Conservation (phyloP, 2,888 invertebrate species). For the Drosophila flavopinicola region DNA sequence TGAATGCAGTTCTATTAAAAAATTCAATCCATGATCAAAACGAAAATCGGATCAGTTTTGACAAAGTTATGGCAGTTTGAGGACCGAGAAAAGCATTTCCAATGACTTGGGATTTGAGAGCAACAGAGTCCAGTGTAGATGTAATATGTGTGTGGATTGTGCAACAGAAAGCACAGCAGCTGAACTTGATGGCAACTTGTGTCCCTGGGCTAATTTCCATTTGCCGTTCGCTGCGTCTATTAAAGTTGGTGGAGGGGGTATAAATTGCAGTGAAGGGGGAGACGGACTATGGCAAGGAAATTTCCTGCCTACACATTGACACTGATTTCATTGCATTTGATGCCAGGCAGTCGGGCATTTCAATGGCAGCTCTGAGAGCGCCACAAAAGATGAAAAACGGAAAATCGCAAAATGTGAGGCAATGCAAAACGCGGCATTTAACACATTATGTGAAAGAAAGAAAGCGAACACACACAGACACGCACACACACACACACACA, state of each 20-base stretch:
- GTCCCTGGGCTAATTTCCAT: constrained; percentile 46
- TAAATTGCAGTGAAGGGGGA: neutral
- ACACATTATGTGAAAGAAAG: constrained; percentile 70
- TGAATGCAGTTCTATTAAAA: too few species aligned
- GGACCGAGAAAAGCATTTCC: too few species aligned
- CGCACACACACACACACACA: neutral
- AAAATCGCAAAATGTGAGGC: constrained; percentile 58
- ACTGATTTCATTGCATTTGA: constrained; percentile 74
- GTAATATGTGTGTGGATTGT: neutral
- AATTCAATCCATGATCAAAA: too few species aligned
- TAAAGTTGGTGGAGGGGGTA: constrained; percentile 10
- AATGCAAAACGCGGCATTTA: constrained; percentile 79
- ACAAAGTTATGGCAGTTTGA: too few species aligned
- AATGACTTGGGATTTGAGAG: too few species aligned
- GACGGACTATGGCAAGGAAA: constrained; percentile 55
- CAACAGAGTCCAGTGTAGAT: too few species aligned
- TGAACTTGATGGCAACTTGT: constrained; percentile 30
- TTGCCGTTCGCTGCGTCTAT: constrained; percentile 3
- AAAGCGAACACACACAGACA: constrained; percentile 16
- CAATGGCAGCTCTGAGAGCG: constrained; percentile 62
- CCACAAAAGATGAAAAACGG: constrained; percentile 54
- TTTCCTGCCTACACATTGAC: constrained; percentile 77
- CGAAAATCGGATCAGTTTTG: too few species aligned
- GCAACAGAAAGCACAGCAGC: neutral
- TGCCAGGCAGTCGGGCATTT: constrained; percentile 40